Percentiles rank a stretch among this genome's conserved stretches.
phyloP scores from a whole-genome alignment of 2,113 vertebrate species.

The Falco punctatus region DNA sequence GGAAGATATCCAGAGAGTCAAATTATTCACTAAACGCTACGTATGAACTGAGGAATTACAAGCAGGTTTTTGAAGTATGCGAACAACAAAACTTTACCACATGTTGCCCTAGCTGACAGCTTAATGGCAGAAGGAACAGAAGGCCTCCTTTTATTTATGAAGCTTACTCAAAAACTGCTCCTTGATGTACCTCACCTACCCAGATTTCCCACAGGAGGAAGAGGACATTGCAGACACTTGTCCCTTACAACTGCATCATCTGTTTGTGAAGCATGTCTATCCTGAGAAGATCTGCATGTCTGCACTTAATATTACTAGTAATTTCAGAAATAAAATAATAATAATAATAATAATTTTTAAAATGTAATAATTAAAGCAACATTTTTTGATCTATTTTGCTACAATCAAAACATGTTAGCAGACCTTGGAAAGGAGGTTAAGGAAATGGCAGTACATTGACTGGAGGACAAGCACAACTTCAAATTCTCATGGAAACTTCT shows the following conservation, averaged over 20 bases:
- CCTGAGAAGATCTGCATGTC: not conserved
- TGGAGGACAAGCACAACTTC: not conserved
- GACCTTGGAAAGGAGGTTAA: not conserved
- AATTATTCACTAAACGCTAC: not conserved
- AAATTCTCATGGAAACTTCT: not conserved
- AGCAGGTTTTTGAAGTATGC: not conserved
- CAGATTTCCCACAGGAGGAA: not conserved
- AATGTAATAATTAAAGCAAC: not conserved
- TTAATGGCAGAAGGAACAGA: not conserved
- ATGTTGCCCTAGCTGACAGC: not conserved
- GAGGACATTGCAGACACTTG: not conserved
- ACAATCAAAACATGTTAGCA: not conserved
- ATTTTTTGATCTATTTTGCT: not conserved
- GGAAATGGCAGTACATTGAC: not conserved
- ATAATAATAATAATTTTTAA: not conserved
- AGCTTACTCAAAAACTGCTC: not conserved
- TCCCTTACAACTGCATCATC: not conserved
- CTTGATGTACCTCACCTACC: not conserved
- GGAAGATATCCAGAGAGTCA: slow-evolving; percentile 50
- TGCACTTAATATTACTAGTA: not conserved
- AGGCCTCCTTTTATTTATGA: not conserved
- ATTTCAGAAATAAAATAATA: not conserved
- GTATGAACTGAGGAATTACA: not conserved
- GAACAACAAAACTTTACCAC: not conserved
- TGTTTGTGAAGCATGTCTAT: not conserved